These are phyloP conservation scores for Chrysaora quinquecirrha DNA, from an alignment of 30 jellyfish, hydroid and myxozoan genomes.

Conservation along the genomic window DNA sequence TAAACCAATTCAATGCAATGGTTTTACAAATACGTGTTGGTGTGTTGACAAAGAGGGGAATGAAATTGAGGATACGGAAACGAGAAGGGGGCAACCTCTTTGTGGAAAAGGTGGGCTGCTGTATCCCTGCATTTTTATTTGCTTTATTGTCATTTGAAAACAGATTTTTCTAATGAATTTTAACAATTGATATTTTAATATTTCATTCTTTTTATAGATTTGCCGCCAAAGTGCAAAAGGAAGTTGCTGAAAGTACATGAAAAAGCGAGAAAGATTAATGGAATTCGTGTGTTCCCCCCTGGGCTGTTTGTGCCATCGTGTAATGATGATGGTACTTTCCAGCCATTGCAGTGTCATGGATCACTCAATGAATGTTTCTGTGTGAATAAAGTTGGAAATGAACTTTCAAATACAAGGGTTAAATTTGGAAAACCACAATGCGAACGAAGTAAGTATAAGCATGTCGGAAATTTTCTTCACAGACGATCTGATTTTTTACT, in stretches of 20 bases:
- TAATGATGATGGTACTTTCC: constrained; percentile 68
- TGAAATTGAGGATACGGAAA: background rate
- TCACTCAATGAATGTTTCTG: constrained; percentile 81
- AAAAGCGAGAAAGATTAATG: constrained; percentile 8
- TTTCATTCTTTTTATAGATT: too few relatives aligned
- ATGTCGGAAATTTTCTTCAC: background rate
- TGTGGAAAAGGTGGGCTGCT: too few relatives aligned
- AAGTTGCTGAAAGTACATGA: constrained; percentile 10
- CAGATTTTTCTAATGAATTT: too few relatives aligned
- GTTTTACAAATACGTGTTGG: constrained; percentile 40
- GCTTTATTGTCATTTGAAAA: too few relatives aligned
- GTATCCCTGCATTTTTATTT: too few relatives aligned
- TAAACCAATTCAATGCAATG: constrained; percentile 67
- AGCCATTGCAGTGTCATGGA: constrained; percentile 77
- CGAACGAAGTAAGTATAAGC: constrained; percentile 29
- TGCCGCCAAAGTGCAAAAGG: constrained; percentile 21
- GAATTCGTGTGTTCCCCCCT: constrained; percentile 39
- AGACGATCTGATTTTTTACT: background rate
- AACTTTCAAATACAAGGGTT: constrained; percentile 50
- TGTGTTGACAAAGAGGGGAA: constrained; percentile 29
- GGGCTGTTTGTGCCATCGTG: constrained; percentile 83
- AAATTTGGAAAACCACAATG: constrained; percentile 37
- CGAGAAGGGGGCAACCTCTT: too few relatives aligned
- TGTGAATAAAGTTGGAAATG: constrained; percentile 52
- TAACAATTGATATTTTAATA: too few relatives aligned